phyloP scores from a whole-genome alignment of 2,888 invertebrate species.

The Perizoma affinitatum region DNA sequence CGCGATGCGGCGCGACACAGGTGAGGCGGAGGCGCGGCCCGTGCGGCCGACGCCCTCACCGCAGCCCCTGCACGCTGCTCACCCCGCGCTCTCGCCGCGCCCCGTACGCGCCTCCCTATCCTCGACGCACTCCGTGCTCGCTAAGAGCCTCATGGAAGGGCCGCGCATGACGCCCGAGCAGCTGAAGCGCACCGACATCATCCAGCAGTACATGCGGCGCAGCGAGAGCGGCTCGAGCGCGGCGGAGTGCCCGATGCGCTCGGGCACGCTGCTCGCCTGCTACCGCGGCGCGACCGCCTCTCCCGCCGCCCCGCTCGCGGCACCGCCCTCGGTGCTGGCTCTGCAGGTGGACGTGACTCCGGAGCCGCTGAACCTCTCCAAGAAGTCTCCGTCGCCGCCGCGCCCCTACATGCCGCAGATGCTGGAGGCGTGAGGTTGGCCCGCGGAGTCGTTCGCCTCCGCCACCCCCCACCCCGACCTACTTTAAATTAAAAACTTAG shows the following conservation, averaged over 20 bases:
- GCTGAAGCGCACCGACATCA: slow-evolving; percentile 95
- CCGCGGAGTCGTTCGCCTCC: slow-evolving; percentile 79
- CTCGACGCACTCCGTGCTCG: slow-evolving; percentile 94
- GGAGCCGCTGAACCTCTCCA: slow-evolving; percentile 94
- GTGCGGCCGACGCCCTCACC: slow-evolving; percentile 78
- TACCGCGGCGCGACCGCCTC: slow-evolving; percentile 59
- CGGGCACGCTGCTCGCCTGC: slow-evolving; percentile 64
- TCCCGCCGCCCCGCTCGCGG: slow-evolving; percentile 1
- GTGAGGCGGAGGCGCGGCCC: slow-evolving; percentile 87
- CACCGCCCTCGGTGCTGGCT: slow-evolving; percentile 70
- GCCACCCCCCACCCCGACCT: slow-evolving; percentile 82
- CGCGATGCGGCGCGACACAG: slow-evolving; percentile 91
- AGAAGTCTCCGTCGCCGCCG: slow-evolving; percentile 88
- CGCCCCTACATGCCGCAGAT: slow-evolving; percentile 86
- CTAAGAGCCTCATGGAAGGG: slow-evolving; percentile 96
- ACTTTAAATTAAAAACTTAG: slow-evolving; percentile 79
- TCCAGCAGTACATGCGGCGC: slow-evolving; percentile 96
- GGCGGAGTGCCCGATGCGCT: slow-evolving; percentile 69
- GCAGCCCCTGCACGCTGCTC: slow-evolving; percentile 76
- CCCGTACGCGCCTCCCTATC: slow-evolving; percentile 86
- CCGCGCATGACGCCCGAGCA: slow-evolving; percentile 97
- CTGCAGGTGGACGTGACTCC: slow-evolving; percentile 92
- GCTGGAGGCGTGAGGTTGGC: slow-evolving; percentile 86
- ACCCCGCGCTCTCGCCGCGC: slow-evolving; percentile 81
- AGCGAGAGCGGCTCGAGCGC: slow-evolving; percentile 84